Conservation (phyloP, 2,113 vertebrate species). For the Excalfactoria chinensis region DNA sequence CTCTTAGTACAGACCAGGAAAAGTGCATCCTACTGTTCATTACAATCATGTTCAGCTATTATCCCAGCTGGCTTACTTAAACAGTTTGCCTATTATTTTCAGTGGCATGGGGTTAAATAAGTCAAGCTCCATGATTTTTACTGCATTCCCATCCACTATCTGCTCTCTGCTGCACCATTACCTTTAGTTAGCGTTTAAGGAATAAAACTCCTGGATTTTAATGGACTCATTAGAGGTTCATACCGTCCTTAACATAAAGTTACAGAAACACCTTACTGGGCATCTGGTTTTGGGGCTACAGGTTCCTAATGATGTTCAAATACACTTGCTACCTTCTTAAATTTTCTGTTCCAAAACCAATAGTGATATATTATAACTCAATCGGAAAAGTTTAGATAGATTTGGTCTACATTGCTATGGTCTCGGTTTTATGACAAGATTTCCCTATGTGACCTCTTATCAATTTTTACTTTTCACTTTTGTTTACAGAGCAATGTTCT, state of each 20-base stretch:
- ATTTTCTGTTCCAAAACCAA: not conserved
- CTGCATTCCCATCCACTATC: not conserved
- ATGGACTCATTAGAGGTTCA: not conserved
- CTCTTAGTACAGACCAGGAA: not conserved
- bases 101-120: not conserved
- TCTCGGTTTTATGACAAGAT: not conserved
- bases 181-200: slow-evolving; percentile 3
- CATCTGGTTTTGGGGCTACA: not conserved
- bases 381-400: not conserved
- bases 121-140: not conserved
- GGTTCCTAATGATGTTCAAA: slow-evolving; percentile 12
- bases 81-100: not conserved
- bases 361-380: not conserved
- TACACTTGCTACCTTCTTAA: not conserved
- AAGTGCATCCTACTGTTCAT: not conserved
- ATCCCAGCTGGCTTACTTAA: not conserved
- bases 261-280: not conserved
- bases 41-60: not conserved
- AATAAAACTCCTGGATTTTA: slow-evolving; percentile 27
- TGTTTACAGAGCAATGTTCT: not conserved
- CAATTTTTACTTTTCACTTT: not conserved
- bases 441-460: not conserved
- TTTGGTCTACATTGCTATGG: not conserved
- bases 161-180: not conserved
- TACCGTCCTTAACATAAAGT: not conserved